Conservation (phyloP, 2,113 vertebrate genomes). For the Pterophyllum scalare region DNA sequence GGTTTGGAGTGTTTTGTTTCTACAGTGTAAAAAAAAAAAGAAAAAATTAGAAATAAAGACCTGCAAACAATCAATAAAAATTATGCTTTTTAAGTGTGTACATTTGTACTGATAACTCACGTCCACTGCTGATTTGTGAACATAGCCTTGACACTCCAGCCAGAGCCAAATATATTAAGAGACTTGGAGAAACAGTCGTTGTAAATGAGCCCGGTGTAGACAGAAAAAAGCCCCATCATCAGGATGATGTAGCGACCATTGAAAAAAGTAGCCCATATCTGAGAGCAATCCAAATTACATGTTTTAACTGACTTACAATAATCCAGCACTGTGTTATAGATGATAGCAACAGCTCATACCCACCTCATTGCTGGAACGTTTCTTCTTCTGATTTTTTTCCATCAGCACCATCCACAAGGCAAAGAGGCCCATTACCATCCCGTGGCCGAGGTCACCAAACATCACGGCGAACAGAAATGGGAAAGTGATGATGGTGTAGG, state of each 20-base stretch:
- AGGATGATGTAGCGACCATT: constrained; percentile 93
- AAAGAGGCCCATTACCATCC: constrained; percentile 87
- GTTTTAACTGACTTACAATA: neutral
- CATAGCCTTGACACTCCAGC: constrained; percentile 94
- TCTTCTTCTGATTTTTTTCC: constrained; percentile 85
- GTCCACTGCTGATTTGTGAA: constrained; percentile 90
- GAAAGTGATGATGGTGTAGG: constrained; percentile 96
- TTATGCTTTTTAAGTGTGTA: neutral
- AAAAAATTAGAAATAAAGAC: neutral
- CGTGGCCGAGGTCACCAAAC: constrained; percentile 97
- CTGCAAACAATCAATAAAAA: neutral
- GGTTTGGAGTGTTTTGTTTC: constrained; percentile 80
- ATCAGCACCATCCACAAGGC: constrained; percentile 95
- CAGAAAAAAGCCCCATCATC: constrained; percentile 95
- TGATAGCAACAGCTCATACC: constrained; percentile 3
- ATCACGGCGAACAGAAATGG: constrained; percentile 99
- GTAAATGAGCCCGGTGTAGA: constrained; percentile 98
- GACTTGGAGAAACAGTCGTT: constrained; percentile 99
- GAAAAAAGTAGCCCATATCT: constrained; percentile 97
- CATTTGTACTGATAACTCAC: constrained; percentile 78
- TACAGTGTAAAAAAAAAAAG: constrained; percentile 34
- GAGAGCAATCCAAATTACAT: constrained; percentile 33
- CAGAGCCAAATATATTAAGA: constrained; percentile 94
- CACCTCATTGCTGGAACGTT: constrained; percentile 90
- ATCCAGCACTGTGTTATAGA: neutral